Evolutionary conservation across 1,140 invertebrate genomes (phyloP), one percentile per base, ranked within the genome.

Genomic region (Melitaea cinxia): DNA sequence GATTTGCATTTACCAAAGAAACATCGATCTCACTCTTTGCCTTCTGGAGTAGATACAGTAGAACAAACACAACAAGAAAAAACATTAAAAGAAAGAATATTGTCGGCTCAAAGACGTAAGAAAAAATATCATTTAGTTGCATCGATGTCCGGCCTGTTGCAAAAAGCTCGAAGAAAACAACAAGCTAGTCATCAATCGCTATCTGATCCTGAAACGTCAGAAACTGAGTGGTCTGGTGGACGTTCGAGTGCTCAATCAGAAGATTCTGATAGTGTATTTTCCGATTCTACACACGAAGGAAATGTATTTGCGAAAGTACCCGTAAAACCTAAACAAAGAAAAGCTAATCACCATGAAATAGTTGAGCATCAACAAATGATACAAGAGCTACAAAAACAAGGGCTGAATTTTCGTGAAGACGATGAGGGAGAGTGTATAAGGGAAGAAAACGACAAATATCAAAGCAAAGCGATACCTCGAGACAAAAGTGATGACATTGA

Each of bases 11-110:
- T 97, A 42, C 93, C 93, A 5, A 96, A 95, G 84, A 92, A 96
- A 65, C 94, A 95, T 84, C 92, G 96, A 72, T 97, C 96, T 23
- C 94, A 96, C 76, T 97, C 96, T 0, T 91, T 97, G 64, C 96
- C 96, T 0, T 92, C 94, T 14, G 93, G 94, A 49, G 93, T 94
- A n/a, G 92, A 94, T 74, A 72, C 93, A 1, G 92, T 93, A 35
- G 89, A 92, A 70, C 82, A 81, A 71, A 72, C 82, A 66, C 83
- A 87, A 72, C 85, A 80, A 71, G 91, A 83, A 87, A 92, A 85
- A 87, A 84, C 82, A 24, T 70, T 87, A 71, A 91, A 88, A 77
- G 83, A 83, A 85, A 85, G 83, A 77, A 80, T 91, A 65, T 70
- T 91, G 65, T 82, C 82, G n/a, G 78, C 83, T 56, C 75, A 88